Evolutionary conservation across 2,113 vertebrate genomes (phyloP).

Genomic region (Pelobates fuscus): DNA sequence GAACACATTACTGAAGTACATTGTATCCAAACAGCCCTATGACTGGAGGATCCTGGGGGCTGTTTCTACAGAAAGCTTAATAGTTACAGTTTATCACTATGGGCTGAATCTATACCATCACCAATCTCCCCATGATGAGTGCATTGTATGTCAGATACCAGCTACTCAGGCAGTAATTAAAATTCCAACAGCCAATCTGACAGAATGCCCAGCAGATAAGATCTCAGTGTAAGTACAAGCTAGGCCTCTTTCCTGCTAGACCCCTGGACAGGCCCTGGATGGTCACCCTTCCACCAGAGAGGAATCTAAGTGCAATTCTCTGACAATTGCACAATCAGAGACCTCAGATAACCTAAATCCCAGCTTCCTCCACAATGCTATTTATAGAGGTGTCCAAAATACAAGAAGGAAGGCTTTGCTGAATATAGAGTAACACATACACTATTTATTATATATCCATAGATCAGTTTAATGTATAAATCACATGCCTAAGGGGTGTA

Average conservation of each 20-base stretch:
- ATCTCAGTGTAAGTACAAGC: slow-evolving; percentile 54
- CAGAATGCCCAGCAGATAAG: slow-evolving; percentile 58
- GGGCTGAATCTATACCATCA: not conserved
- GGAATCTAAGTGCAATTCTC: not conserved
- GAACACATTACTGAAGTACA: too few relatives aligned
- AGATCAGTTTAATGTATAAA: too few relatives aligned
- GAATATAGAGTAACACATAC: too few relatives aligned
- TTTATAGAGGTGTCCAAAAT: slow-evolving; percentile 26
- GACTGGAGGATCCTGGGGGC: too few relatives aligned
- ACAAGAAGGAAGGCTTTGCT: not conserved
- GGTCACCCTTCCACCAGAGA: not conserved
- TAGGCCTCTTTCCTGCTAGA: slow-evolving; percentile 43
- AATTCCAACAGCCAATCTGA: slow-evolving; percentile 69
- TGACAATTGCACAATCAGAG: not conserved
- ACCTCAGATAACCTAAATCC: slow-evolving; percentile 15
- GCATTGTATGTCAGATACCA: slow-evolving; percentile 61
- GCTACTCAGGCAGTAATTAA: slow-evolving; percentile 64
- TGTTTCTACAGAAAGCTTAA: too few relatives aligned
- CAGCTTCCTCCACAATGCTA: slow-evolving; percentile 21
- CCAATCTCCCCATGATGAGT: too few relatives aligned
- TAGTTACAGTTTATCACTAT: too few relatives aligned
- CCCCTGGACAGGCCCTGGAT: slow-evolving; percentile 48
- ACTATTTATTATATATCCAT: too few relatives aligned
- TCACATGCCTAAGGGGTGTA: too few relatives aligned
- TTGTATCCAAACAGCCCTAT: too few relatives aligned